These are phyloP conservation scores for Strigamia maritima DNA, from an alignment of 2,888 invertebrate species.

Conservation along the genomic window DNA sequence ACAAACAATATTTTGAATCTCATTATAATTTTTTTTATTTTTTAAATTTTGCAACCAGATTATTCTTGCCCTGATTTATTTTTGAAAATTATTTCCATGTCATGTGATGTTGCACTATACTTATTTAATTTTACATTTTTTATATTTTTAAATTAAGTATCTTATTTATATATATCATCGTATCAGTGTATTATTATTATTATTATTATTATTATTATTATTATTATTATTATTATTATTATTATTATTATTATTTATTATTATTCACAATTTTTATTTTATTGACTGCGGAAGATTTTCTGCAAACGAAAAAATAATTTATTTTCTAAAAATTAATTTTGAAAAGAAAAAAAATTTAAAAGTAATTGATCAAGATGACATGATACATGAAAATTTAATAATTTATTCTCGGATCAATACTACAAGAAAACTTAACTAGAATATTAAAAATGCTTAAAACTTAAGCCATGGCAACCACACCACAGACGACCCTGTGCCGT, in stretches of 20 bases:
- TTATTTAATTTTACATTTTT: constrained; percentile 18
- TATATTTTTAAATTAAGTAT: constrained; percentile 1
- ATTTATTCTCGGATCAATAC: constrained; percentile 25
- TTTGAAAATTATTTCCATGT: constrained; percentile 42
- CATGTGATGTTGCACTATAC: constrained; percentile 41
- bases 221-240: no score
- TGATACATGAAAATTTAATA: constrained; percentile 2
- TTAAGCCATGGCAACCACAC: constrained; percentile 15
- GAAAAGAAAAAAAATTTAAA: not conserved
- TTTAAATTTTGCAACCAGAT: constrained; percentile 41
- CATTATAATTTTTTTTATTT: constrained; percentile 45
- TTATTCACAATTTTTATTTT: no score
- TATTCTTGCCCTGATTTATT: constrained; percentile 43
- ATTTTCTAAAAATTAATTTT: not conserved
- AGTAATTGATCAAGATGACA: constrained; percentile 30
- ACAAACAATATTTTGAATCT: constrained; percentile 19
- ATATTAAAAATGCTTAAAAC: constrained; percentile 7
- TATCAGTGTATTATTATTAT: constrained; percentile 5
- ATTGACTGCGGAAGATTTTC: no score
- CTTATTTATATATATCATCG: constrained; percentile 2
- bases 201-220: not conserved
- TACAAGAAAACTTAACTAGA: not conserved
- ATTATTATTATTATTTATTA: no score
- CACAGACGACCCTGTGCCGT: constrained; percentile 7
- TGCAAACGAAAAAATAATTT: not conserved